These are phyloP conservation scores for Eutrigla gurnardus DNA, from an alignment of 2,797 vertebrate genomes.

Conservation along the genomic window DNA sequence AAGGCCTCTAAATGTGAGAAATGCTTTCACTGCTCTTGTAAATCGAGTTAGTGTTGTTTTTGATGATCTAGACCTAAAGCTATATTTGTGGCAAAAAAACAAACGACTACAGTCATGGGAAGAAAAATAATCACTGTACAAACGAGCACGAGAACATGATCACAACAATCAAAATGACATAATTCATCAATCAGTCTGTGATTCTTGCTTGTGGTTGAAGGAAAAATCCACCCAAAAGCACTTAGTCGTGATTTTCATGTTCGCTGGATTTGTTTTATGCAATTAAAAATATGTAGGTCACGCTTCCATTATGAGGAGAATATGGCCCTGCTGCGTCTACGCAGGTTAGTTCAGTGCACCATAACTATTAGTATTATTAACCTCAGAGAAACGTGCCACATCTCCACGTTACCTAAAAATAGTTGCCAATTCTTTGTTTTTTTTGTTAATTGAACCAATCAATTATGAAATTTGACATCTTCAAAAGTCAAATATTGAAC, in stretches of 20 bases:
- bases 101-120: conserved; percentile 38
- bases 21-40: conserved; percentile 53
- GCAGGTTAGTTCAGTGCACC: too few species aligned
- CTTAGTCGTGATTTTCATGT: not conserved
- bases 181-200: conserved; percentile 1
- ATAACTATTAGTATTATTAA: too few species aligned
- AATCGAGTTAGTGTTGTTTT: conserved; percentile 69
- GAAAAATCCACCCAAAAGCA: conserved; percentile 54
- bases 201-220: not conserved
- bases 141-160: conserved; percentile 51
- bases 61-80: conserved; percentile 66
- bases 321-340: too few species aligned
- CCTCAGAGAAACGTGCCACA: too few species aligned
- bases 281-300: not conserved
- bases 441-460: too few species aligned
- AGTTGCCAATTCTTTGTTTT: too few species aligned
- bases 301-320: not conserved
- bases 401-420: too few species aligned
- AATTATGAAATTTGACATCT: too few species aligned
- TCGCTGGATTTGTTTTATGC: not conserved
- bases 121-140: conserved; percentile 48
- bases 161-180: conserved; percentile 16
- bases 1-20: conserved; percentile 80
- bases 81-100: conserved; percentile 52
- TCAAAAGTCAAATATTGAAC: too few species aligned